phyloP scores from a whole-genome alignment of 1,140 invertebrate species.

The Epicauta chinensis region DNA sequence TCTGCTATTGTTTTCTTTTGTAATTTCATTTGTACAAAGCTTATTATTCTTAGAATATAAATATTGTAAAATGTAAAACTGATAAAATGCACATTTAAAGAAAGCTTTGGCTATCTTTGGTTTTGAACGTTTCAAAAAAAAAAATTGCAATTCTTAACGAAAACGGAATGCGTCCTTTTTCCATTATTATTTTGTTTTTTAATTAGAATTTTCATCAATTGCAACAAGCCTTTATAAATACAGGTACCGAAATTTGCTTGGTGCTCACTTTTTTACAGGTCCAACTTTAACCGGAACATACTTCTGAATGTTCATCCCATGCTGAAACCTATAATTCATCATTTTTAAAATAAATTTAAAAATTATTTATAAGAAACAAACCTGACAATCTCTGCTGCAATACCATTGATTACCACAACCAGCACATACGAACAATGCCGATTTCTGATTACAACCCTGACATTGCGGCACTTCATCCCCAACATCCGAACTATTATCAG shows the following conservation, averaged over 20 bases:
- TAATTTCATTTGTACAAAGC: not conserved
- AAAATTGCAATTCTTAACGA: not conserved
- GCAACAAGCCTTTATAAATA: constrained; percentile 8
- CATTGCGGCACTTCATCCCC: constrained; percentile 58
- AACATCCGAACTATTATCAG: constrained; percentile 38
- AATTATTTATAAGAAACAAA: constrained; percentile 33
- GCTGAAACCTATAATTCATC: constrained; percentile 62
- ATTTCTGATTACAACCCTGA: constrained; percentile 70
- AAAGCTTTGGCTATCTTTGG: constrained; percentile 24
- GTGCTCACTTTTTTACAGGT: not conserved
- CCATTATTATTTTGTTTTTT: constrained; percentile 1
- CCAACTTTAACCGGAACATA: constrained; percentile 60
- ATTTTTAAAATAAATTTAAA: constrained; percentile 12
- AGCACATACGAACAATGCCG: constrained; percentile 78
- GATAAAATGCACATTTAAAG: not conserved
- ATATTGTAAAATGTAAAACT: not conserved
- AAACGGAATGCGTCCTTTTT: constrained; percentile 10
- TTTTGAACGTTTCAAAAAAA: constrained; percentile 10
- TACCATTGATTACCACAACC: constrained; percentile 87
- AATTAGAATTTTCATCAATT: no score
- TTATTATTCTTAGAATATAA: not conserved
- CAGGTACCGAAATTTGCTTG: constrained; percentile 19
- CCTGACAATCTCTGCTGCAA: constrained; percentile 83
- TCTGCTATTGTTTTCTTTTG: not conserved
- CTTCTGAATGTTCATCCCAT: constrained; percentile 80